Evolutionary conservation across 2,888 invertebrate species (phyloP).

Genomic region (Cecidostiba fungosa): DNA sequence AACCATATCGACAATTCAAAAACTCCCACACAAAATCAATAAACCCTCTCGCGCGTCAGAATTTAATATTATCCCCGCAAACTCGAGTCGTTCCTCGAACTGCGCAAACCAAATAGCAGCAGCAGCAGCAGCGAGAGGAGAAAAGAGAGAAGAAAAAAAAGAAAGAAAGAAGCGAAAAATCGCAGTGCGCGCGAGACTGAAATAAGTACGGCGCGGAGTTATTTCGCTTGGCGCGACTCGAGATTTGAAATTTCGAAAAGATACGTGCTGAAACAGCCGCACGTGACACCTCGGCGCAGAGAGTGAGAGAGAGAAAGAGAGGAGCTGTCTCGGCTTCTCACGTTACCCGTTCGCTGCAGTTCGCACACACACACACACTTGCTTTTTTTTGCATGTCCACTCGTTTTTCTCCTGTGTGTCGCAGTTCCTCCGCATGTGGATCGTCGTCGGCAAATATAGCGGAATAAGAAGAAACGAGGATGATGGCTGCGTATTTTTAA

Average conservation of each 20-base stretch:
- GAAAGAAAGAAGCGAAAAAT: neutral
- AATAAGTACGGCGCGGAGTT: conserved; percentile 8
- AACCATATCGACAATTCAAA: neutral
- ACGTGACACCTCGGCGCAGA: conserved; percentile 33
- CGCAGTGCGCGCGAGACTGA: neutral
- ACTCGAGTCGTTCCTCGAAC: neutral
- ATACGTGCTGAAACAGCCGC: conserved; percentile 63
- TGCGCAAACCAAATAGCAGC: conserved; percentile 1
- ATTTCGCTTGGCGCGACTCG: conserved; percentile 32
- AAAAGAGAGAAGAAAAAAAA: neutral
- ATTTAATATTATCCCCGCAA: conserved; percentile 12
- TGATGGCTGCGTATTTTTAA: conserved; percentile 6
- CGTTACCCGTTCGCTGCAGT: conserved; percentile 40
- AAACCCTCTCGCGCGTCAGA: neutral
- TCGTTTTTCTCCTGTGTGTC: conserved; percentile 30
- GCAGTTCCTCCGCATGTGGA: conserved; percentile 10
- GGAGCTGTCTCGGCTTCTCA: conserved; percentile 55
- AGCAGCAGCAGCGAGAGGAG: neutral
- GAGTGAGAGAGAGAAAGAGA: neutral
- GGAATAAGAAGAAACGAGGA: conserved; percentile 31
- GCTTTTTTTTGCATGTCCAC: conserved; percentile 23
- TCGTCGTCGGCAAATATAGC: conserved; percentile 20
- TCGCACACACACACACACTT: neutral
- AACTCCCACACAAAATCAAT: neutral
- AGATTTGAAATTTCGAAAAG: conserved; percentile 57